Base-by-base conservation (phyloP, 2,888 invertebrate genomes). In the Drosophila ustulata region DNA sequence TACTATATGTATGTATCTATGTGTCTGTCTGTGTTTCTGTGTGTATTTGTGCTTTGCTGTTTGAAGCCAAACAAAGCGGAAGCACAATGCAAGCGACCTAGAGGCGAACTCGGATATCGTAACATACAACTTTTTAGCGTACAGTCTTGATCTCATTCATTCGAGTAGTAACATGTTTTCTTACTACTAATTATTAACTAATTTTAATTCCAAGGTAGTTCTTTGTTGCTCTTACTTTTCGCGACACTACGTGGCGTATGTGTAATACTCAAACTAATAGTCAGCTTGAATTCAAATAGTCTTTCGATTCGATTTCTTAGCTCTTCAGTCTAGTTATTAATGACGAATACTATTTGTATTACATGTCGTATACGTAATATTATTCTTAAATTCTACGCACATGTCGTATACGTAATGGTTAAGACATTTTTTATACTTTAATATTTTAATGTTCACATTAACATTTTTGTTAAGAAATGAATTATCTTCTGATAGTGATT, bases 41-140 rank as follows among this genome's bases (percentile, higher is more conserved):
- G 18, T 18, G 18, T 18, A 18, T 18, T 18, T 18, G 18, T 18
- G 18, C 13, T 18, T 43, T 34, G 18, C 39, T 58, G 52, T 55
- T 74, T 66, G 56, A 56, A 63, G 50, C 55, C 57, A 72, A 73
- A 43, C 63, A 55, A 68, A 75, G 59, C 80, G 78, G 69, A 81
- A 81, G 67, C 39, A 28, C 49, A 50, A 37, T 66, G 39, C 37
- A 71, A n/a, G 51, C 57, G 53, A 73, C 66, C 70, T 73, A 66
- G 59, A 69, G 37, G 11, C 56, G 13, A 61, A 61, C 53, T 64
- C 46, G 46, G 56, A 39, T 59, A 68, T 53, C 55, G 34, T 47
- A 58, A 47, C 51, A 49, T 18, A 41, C 46, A 50, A 25, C 39
- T 45, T 25, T 30, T 26, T 28, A 46, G 6, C 8, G 56, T 49